Evolutionary conservation across 1,140 invertebrate species (phyloP).

Genomic region (Pachyrhynchus sulphureomaculatus): DNA sequence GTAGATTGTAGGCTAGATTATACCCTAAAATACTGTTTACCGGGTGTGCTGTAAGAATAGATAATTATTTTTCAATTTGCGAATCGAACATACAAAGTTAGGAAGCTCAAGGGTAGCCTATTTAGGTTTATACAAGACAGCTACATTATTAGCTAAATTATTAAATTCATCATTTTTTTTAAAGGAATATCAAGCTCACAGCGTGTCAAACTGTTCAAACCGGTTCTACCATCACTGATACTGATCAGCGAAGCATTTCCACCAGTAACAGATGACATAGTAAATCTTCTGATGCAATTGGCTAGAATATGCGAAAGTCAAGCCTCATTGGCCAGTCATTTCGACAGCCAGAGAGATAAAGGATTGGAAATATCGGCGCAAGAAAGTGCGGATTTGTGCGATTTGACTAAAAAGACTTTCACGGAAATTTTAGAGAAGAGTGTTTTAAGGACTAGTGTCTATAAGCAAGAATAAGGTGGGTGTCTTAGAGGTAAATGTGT

Average conservation of each 20-base stretch:
- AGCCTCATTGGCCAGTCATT: conserved; percentile 69
- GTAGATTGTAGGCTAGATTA: no score
- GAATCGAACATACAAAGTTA: no score
- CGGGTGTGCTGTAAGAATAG: no score
- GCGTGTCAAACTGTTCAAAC: conserved; percentile 77
- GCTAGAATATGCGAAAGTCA: conserved; percentile 84
- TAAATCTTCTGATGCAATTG: conserved; percentile 80
- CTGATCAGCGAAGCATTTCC: conserved; percentile 90
- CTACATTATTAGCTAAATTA: neutral
- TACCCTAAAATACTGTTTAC: no score
- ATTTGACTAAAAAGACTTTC: conserved; percentile 65
- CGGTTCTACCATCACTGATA: conserved; percentile 80
- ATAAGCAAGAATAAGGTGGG: conserved; percentile 44
- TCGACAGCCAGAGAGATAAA: conserved; percentile 56
- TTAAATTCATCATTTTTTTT: conserved; percentile 34
- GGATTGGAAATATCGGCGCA: conserved; percentile 56
- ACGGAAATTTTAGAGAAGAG: conserved; percentile 60
- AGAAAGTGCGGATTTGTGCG: conserved; percentile 58
- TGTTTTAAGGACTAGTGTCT: conserved; percentile 60
- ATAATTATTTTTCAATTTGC: no score
- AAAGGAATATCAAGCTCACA: conserved; percentile 76
- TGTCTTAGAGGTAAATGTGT: no score
- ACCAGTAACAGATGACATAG: conserved; percentile 85
- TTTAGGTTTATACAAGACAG: no score
- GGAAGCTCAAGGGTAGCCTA: no score